Evolutionary conservation across 2,113 vertebrate species (phyloP), one percentile per base, ranked within the genome.

Genomic region (Myrmecophaga tridactyla): DNA sequence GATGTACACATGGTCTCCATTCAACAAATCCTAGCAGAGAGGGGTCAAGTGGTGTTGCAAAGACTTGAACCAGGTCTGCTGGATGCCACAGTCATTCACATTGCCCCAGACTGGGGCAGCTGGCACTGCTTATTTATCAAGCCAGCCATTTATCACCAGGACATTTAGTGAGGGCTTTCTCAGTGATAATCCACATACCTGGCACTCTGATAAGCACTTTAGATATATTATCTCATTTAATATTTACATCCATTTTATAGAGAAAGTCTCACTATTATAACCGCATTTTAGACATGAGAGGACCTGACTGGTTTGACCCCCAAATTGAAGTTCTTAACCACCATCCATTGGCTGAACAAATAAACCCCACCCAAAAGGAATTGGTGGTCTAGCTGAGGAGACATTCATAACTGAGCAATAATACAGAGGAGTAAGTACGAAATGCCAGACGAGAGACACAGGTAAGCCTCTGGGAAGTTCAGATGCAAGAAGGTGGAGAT

Each of bases 221-320:
- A 6, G 7, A 29, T 6, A 14, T 0, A 6, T 0, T 6, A 1
- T 5, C 11, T 46, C 62, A 41, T 63, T 56, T 31, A 10, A 8
- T 3, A 70, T 46, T 67, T 31, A 29, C 18, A 23, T 5, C 21
- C 6, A 17, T 6, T 34, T 53, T 7, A 10, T 0, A 3, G 73
- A 43, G 29, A 17, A 53, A 89, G 63, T 11, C 6, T 20, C 6
- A 20, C n/a, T 7, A 18, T 0, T 6, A 15, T 39, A 21, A 20
- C 62, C 80, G 5, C 36, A 2, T 51, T n/a, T 41, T 21, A 85
- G 82, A 53, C 27, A 6, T 0, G 11, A 23, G 23, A 76, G 34
- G 76, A 18, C 21, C 48, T n/a, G 15, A 14, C 23, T 51, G 65
- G 7, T 15, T 1, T 34, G 29, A 51, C 31, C 43, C 20, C 34